Evolutionary conservation across 2,797 vertebrate genomes (phyloP).

Genomic region (Cryptoprocta ferox): DNA sequence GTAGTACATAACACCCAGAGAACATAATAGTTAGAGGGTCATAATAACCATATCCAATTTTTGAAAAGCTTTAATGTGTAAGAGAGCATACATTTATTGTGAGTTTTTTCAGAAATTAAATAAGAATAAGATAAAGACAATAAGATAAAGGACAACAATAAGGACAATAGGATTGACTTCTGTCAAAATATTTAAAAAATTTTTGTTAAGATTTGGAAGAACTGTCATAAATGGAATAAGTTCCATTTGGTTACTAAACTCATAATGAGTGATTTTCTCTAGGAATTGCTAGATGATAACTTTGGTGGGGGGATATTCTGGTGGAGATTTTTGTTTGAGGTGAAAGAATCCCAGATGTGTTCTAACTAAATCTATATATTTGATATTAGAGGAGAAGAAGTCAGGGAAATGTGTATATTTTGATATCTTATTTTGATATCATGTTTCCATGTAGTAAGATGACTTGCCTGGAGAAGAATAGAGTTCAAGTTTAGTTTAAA

Average conservation of each 20-base stretch:
- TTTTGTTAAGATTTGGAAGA: neutral
- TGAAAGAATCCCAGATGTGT: neutral
- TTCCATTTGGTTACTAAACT: slow-evolving; percentile 44
- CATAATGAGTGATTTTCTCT: neutral
- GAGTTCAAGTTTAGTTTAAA: neutral
- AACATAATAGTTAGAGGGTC: neutral
- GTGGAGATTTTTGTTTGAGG: neutral
- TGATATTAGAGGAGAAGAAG: neutral
- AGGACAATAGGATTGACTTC: neutral
- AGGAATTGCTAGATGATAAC: neutral
- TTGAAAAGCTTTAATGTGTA: neutral
- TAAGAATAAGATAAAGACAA: neutral
- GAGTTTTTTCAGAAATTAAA: neutral
- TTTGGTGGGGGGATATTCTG: neutral
- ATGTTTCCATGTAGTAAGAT: neutral
- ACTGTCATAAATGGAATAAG: neutral
- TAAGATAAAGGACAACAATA: neutral
- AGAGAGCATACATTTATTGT: neutral
- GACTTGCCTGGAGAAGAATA: neutral
- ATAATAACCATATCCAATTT: neutral
- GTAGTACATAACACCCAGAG: neutral
- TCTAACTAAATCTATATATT: neutral
- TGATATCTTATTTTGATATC: neutral
- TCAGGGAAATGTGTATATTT: neutral
- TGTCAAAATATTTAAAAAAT: slow-evolving; percentile 10